Evolutionary conservation across 2,113 vertebrate species (phyloP), one percentile per base, ranked within the genome.

Genomic region (Phaetusa simplex): DNA sequence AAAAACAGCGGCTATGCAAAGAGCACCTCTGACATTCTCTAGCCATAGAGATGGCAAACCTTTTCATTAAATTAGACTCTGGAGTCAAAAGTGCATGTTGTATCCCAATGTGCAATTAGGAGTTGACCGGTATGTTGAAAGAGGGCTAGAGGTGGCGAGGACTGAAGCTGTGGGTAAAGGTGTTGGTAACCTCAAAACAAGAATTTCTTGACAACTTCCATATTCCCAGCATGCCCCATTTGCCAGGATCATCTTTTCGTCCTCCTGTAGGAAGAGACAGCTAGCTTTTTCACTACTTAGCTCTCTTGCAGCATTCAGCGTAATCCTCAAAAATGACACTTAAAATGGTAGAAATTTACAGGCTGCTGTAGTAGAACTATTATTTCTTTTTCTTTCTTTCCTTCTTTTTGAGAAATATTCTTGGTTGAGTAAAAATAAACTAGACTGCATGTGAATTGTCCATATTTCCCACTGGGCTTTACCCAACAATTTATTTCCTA

Each of bases 11-110:
- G 23, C 72, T 87, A 91, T n/a, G 74, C 62, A 90, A 93, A 81
- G 73, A 84, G 38, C 29, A 79, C 66, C 84, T 82, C 47, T 92
- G 47, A 95, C 93, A 85, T 80, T 82, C 50, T 87, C 69, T 66
- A 83, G n/a, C 73, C 82, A 29, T 69, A 73, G 47, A 91, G 23
- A 49, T 45, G 9, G 36, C 56, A 93, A 83, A 72, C 5, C 24
- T 90, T 97, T 94, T 89, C 78, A 91, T 93, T 94, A 93, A 95
- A 95, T 94, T 88, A 94, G 78, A 69, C 45, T 95, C 56, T 45
- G 30, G 29, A 91, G 74, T 95, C 93, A 94, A 84, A 95, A 96
- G 81, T 76, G 56, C 59, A 53, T 58, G 18, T 49, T 72, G 14
- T 22, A 43, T 79, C 19, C 45, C 87, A 77, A n/a, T 11, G 18